A percentile compares a stretch with the other conserved stretches of the same genome.
Evolutionary conservation across 2,797 vertebrate species (phyloP).

Genomic region (Falco berigora): DNA sequence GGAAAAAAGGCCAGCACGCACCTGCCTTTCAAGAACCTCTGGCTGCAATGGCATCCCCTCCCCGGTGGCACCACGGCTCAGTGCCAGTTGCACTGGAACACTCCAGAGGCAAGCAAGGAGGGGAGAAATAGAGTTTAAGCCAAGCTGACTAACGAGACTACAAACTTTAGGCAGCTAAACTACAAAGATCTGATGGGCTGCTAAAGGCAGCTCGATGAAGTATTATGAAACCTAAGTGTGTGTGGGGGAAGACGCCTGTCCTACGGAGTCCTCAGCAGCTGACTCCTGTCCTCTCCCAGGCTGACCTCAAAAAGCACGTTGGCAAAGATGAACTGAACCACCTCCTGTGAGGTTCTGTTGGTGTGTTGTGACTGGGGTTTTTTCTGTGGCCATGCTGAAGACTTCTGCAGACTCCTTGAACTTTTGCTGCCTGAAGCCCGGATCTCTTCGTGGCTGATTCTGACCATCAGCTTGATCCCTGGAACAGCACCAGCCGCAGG

Average conservation of each 20-base stretch:
- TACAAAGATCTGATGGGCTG: neutral
- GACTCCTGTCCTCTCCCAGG: neutral
- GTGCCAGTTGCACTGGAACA: neutral
- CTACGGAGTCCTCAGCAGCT: neutral
- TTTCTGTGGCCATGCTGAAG: neutral
- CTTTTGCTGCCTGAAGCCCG: constrained; percentile 4
- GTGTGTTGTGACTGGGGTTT: neutral
- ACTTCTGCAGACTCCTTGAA: constrained; percentile 1
- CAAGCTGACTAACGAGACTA: neutral
- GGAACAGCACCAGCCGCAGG: neutral
- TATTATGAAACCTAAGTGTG: neutral
- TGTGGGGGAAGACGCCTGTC: neutral
- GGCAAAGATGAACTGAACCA: neutral
- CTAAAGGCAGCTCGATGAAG: neutral
- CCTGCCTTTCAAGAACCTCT: neutral
- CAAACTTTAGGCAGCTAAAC: neutral
- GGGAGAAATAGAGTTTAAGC: neutral
- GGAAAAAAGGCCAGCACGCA: neutral
- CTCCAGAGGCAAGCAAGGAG: neutral
- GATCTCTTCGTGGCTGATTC: neutral
- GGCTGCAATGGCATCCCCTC: neutral
- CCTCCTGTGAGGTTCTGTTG: neutral
- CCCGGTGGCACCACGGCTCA: neutral
- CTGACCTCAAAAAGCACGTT: neutral
- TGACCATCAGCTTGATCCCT: constrained; percentile 20